Conservation (phyloP, 2,113 vertebrate species). For the Bubo scandiacus region DNA sequence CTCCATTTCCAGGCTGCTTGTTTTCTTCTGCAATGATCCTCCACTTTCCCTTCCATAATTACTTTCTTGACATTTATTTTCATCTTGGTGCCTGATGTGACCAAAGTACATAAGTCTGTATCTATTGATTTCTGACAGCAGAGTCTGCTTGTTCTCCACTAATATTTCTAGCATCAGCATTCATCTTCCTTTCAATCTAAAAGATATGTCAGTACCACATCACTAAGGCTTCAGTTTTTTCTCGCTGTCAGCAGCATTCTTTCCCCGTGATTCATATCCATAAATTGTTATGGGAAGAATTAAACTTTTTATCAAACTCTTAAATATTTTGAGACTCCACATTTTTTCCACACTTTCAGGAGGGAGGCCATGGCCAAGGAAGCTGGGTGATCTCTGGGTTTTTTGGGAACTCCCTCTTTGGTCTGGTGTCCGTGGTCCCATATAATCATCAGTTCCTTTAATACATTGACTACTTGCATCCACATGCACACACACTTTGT, state of each 20-base stretch:
- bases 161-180: conserved; percentile 60
- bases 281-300: conserved; percentile 39
- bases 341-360: neutral
- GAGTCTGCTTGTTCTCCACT: conserved; percentile 44
- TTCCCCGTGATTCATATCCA: conserved; percentile 33
- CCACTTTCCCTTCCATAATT: neutral
- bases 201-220: conserved; percentile 49
- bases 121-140: conserved; percentile 62
- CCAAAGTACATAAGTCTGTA: conserved; percentile 42
- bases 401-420: neutral
- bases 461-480: neutral
- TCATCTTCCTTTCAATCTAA: conserved; percentile 52
- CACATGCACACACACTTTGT: neutral
- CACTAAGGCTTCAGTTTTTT: conserved; percentile 15
- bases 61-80: conserved; percentile 55
- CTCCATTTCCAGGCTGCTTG: neutral
- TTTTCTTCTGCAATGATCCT: neutral
- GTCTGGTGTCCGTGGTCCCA: neutral
- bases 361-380: neutral
- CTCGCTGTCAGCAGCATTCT: conserved; percentile 51
- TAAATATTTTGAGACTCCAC: neutral
- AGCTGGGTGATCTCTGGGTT: neutral
- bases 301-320: conserved; percentile 49
- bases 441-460: neutral
- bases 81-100: conserved; percentile 24